Evolutionary conservation across 2,113 vertebrate species (phyloP), one percentile per base, ranked within the genome.

Genomic region (Mirza zaza): DNA sequence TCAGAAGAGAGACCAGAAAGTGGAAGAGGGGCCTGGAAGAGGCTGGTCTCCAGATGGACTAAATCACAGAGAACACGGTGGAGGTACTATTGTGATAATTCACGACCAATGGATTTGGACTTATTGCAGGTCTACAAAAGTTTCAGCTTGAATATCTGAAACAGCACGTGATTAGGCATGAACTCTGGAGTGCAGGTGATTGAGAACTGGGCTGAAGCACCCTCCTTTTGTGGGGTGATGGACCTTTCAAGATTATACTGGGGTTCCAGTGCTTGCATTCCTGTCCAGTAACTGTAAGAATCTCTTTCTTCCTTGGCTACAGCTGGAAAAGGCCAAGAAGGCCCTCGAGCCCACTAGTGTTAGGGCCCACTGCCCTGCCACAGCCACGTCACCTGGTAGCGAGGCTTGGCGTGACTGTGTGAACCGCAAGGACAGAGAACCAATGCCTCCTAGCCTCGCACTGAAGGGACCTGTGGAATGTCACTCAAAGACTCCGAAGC

Each of bases 401-500:
- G 76, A 45, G 42, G 52, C 20, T 36, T 36, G n/a, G 57, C 2
- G 3, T 61, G 39, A 77, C 57, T 18, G 21, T 42, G 2, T 32
- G 79, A 75, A 96, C 55, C 82, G 57, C 67, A 42, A 76, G 59
- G 45, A 89, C 71, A 83, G 55, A 59, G 20, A 65, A 50, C 45
- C 32, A 32, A 14, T 27, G 39, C 80, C 87, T 84, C 21, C 52
- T 20, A 39, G 29, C 73, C 65, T 92, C 39, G 76, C 27, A 14
- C 8, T 2, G 68, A 87, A 45, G 65, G 75, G 20, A 81, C 50
- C 39, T 25, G 9, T 42, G 45, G 50, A 50, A 65, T 81, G 71
- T 86, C 88, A 82, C 48, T 84, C 65, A n/a, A 91, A 86, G 42
- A 55, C 93, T 84, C 89, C 8, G 42, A 86, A 79, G 79, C 73